A percentile compares a stretch with the other conserved stretches of the same genome.
Evolutionary conservation across 2,113 vertebrate species (phyloP).

Genomic region (Quiscalus mexicanus): DNA sequence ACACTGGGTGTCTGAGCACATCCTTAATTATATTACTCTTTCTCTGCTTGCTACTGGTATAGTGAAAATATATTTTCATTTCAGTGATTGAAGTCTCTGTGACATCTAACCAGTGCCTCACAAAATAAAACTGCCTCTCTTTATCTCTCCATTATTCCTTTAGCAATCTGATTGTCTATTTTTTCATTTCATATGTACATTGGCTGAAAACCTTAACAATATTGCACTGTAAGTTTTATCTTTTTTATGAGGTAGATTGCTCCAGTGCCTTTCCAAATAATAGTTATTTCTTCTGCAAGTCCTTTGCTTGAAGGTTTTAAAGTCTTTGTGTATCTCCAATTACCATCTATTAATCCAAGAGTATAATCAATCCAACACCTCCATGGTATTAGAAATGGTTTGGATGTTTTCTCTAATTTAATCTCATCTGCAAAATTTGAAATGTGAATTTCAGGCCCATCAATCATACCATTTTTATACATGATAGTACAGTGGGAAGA

Average conservation of each 20-base stretch:
- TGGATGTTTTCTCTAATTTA: constrained; percentile 28
- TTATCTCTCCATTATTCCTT: constrained; percentile 49
- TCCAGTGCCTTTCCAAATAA: constrained; percentile 16
- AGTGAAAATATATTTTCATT: constrained; percentile 26
- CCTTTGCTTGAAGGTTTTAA: constrained; percentile 23
- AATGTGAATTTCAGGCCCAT: constrained; percentile 1
- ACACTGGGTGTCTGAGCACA: background rate
- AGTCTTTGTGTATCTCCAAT: constrained; percentile 14
- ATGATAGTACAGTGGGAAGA: background rate
- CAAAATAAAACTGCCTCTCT: background rate
- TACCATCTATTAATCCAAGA: constrained; percentile 37
- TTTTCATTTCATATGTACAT: constrained; percentile 57
- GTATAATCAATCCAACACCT: constrained; percentile 6
- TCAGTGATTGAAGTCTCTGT: background rate
- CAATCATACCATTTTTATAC: background rate
- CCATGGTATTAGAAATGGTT: background rate
- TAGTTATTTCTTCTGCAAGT: constrained; percentile 6
- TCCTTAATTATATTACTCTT: background rate
- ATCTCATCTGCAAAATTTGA: constrained; percentile 34
- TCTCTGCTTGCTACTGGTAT: background rate
- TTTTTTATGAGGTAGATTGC: constrained; percentile 15
- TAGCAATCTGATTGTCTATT: constrained; percentile 46
- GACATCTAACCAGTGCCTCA: background rate
- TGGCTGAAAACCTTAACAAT: constrained; percentile 31
- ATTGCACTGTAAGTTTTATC: constrained; percentile 13